phyloP scores from a whole-genome alignment of 2,888 invertebrate species.

The Chloroclystis v-ata region DNA sequence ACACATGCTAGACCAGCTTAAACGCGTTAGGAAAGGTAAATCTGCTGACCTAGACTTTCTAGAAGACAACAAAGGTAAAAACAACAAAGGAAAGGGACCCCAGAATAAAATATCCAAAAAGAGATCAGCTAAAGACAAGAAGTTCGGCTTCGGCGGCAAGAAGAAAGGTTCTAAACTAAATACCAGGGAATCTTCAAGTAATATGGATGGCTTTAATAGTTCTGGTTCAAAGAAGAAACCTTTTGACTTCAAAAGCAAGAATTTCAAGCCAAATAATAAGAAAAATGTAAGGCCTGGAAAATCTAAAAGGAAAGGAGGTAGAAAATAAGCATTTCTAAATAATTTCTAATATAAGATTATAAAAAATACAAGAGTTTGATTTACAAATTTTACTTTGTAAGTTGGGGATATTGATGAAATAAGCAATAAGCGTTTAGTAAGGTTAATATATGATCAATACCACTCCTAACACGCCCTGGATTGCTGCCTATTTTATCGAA shows the following conservation, averaged over 20 bases:
- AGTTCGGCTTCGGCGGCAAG: conserved; percentile 97
- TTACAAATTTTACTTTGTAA: not conserved
- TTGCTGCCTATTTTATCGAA: too few species aligned
- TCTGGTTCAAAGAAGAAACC: conserved; percentile 59
- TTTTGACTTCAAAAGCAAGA: conserved; percentile 60
- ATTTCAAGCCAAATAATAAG: conserved; percentile 58
- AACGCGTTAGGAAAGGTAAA: conserved; percentile 93
- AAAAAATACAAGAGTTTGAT: not conserved
- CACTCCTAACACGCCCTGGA: too few species aligned
- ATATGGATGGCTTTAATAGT: conserved; percentile 79
- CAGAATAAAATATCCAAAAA: conserved; percentile 62
- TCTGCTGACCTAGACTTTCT: conserved; percentile 88
- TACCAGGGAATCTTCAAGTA: conserved; percentile 86
- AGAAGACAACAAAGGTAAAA: conserved; percentile 78
- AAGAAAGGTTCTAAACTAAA: conserved; percentile 94
- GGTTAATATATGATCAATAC: too few species aligned
- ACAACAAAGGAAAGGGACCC: conserved; percentile 46
- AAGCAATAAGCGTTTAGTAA: too few species aligned
- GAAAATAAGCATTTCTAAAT: conserved; percentile 42
- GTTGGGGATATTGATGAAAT: too few species aligned
- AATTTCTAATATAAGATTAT: not conserved
- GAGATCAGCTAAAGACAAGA: conserved; percentile 86
- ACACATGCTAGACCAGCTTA: conserved; percentile 93
- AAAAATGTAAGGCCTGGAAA: conserved; percentile 78
- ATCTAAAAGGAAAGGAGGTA: conserved; percentile 65